Conservation (phyloP, 1,140 invertebrate species). For the Pristionchus pacificus region DNA sequence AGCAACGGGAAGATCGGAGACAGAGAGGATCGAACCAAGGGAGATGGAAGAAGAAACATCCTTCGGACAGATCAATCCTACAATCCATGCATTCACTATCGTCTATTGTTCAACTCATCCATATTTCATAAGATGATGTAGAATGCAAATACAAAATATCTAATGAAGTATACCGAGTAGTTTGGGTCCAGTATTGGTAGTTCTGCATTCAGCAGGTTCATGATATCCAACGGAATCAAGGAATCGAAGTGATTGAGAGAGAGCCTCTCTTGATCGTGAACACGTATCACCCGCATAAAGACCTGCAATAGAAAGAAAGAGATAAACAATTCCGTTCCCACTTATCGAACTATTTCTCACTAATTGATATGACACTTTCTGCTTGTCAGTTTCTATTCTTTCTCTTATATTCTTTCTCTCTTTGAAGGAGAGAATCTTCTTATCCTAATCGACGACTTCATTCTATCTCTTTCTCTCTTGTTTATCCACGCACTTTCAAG, state of each 20-base stretch:
- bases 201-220: conserved; percentile 49
- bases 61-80: conserved; percentile 48
- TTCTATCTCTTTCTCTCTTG: too few relatives aligned
- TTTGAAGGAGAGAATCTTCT: too few relatives aligned
- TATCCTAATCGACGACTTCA: too few relatives aligned
- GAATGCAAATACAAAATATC: background rate
- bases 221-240: conserved; percentile 51
- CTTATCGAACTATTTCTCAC: too few relatives aligned
- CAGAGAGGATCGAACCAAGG: conserved; percentile 40
- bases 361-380: too few relatives aligned
- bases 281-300: conserved; percentile 54
- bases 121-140: too few relatives aligned
- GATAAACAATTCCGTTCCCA: too few relatives aligned
- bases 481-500: too few relatives aligned
- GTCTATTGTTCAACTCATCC: too few relatives aligned
- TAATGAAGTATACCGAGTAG: conserved; percentile 24
- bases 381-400: too few relatives aligned
- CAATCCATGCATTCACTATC: too few relatives aligned
- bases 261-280: conserved; percentile 49
- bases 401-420: too few relatives aligned
- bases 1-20: conserved; percentile 44
- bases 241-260: conserved; percentile 52
- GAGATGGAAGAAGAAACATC: conserved; percentile 43
- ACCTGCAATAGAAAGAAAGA: conserved; percentile 29
- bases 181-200: conserved; percentile 16